Conservation (phyloP, 1,140 invertebrate genomes). For the Hypothenemus hampei region DNA sequence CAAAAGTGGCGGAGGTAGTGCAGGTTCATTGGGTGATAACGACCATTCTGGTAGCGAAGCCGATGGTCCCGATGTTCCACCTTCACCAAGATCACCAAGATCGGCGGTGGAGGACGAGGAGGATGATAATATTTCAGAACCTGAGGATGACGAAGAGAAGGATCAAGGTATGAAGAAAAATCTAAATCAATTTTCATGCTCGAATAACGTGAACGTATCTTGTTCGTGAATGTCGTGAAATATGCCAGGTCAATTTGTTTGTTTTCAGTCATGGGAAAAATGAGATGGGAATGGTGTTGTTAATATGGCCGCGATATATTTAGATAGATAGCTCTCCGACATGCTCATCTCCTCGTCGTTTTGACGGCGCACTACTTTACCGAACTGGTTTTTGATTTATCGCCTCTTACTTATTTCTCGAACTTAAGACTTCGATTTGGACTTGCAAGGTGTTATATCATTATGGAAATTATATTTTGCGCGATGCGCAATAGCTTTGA, state of each 20-base stretch:
- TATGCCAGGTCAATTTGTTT: slow-evolving; percentile 36
- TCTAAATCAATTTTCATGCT: slow-evolving; percentile 12
- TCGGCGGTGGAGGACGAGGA: slow-evolving; percentile 68
- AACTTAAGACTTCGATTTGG: no score
- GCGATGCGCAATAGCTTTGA: neutral
- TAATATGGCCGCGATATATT: slow-evolving; percentile 20
- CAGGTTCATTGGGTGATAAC: slow-evolving; percentile 49
- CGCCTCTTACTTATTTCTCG: no score
- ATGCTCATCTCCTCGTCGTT: slow-evolving; percentile 23
- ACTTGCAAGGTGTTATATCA: no score
- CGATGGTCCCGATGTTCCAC: slow-evolving; percentile 50
- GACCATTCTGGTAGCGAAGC: slow-evolving; percentile 60
- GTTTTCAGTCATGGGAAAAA: slow-evolving; percentile 35
- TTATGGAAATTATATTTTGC: no score
- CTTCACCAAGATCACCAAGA: slow-evolving; percentile 55
- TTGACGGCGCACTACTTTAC: slow-evolving; percentile 29
- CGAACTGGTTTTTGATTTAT: neutral
- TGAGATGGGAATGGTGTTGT: slow-evolving; percentile 27
- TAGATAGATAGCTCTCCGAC: slow-evolving; percentile 29
- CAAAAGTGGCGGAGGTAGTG: slow-evolving; percentile 71
- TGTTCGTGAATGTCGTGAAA: slow-evolving; percentile 10
- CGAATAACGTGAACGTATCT: neutral
- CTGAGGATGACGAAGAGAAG: slow-evolving; percentile 80
- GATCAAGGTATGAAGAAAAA: slow-evolving; percentile 63
- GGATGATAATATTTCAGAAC: slow-evolving; percentile 69